Percentiles rank a stretch among this genome's conserved stretches.
Conservation (phyloP, 1,140 invertebrate genomes). For the Mesaphorura yosii region DNA sequence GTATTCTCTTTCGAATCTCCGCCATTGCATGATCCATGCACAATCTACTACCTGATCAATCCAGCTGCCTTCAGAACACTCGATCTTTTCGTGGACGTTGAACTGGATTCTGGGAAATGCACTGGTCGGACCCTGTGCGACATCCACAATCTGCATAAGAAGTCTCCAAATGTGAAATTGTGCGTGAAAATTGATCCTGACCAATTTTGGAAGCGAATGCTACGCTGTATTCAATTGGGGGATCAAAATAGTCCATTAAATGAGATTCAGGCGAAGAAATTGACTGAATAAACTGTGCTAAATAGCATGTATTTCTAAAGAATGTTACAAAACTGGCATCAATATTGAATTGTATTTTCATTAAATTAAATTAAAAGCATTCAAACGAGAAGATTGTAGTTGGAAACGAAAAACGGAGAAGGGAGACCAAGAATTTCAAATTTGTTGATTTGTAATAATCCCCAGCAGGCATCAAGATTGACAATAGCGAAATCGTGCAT, state of each 20-base stretch:
- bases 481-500: too few species aligned
- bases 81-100: constrained; percentile 14
- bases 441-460: too few species aligned
- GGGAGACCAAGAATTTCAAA: too few species aligned
- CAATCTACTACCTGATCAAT: constrained; percentile 16
- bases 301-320: too few species aligned
- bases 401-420: too few species aligned
- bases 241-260: constrained; percentile 8
- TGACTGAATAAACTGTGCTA: too few species aligned
- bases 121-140: constrained; percentile 13
- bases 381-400: too few species aligned
- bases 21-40: constrained; percentile 16
- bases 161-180: constrained; percentile 3
- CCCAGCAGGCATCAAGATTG: too few species aligned
- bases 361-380: too few species aligned
- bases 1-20: constrained; percentile 15
- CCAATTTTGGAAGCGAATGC: constrained; percentile 13
- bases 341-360: too few species aligned
- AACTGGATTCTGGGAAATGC: constrained; percentile 10
- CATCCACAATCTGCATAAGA: constrained; percentile 5
- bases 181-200: constrained; percentile 6
- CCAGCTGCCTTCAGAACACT: constrained; percentile 8
- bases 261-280: too few species aligned
- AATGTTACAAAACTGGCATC: too few species aligned
- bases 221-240: constrained; percentile 3